These are phyloP conservation scores for Tonatia bakeri DNA, from an alignment of 2,113 vertebrate species.

Conservation along the genomic window DNA sequence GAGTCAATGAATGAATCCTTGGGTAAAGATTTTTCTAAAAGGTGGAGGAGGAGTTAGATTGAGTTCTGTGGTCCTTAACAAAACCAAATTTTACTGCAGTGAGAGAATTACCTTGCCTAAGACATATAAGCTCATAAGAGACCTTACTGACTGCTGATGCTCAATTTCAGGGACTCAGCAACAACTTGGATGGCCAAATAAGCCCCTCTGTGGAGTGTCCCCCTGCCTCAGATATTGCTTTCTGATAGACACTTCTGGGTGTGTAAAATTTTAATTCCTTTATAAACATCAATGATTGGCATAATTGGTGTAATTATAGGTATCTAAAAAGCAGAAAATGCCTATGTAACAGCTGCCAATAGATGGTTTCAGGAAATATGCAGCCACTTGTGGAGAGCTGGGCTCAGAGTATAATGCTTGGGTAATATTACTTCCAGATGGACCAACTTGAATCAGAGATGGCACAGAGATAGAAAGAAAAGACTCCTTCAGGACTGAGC, in stretches of 20 bases:
- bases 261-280: slow-evolving; percentile 69
- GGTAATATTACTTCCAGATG: slow-evolving; percentile 63
- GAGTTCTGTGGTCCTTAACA: slow-evolving; percentile 6
- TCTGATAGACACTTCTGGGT: slow-evolving; percentile 45
- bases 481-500: neutral
- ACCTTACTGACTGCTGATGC: neutral
- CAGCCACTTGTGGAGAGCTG: slow-evolving; percentile 60
- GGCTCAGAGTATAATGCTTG: neutral
- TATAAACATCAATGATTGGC: slow-evolving; percentile 70
- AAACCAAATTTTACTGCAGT: slow-evolving; percentile 5
- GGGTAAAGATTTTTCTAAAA: too few species aligned
- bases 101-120: slow-evolving; percentile 17
- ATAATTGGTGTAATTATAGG: slow-evolving; percentile 76
- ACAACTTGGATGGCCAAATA: neutral
- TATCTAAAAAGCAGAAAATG: slow-evolving; percentile 70
- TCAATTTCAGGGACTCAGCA: neutral
- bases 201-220: neutral
- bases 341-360: slow-evolving; percentile 71
- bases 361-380: slow-evolving; percentile 67
- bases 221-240: slow-evolving; percentile 19
- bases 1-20: too few species aligned
- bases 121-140: neutral
- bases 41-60: neutral
- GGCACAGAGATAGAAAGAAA: neutral
- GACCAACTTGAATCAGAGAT: slow-evolving; percentile 43